Percentiles rank a stretch among this genome's conserved stretches.
Evolutionary conservation across 2,888 invertebrate species (phyloP).

Genomic region (Drosophila subquinaria): DNA sequence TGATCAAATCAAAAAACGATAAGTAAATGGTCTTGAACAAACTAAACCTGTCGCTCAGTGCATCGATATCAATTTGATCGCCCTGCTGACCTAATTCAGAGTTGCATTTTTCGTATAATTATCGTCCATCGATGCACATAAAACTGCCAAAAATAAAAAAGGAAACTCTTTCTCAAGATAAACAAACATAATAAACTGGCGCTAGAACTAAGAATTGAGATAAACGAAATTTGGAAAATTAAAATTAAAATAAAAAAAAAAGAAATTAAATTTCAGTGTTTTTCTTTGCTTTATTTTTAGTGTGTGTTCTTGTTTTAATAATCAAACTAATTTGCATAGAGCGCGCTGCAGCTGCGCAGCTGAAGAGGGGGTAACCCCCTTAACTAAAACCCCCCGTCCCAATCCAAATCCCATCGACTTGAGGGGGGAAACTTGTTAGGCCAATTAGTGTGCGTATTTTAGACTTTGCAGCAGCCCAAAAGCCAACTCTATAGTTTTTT

Average conservation of each 20-base stretch:
- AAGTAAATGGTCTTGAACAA: not conserved
- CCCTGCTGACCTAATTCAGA: constrained; percentile 38
- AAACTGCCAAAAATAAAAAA: constrained; percentile 42
- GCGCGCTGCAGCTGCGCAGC: constrained; percentile 24
- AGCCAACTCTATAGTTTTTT: constrained; percentile 16
- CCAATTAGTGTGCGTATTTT: constrained; percentile 72
- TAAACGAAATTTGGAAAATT: constrained; percentile 1
- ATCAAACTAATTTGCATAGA: constrained; percentile 64
- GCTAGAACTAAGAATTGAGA: constrained; percentile 25
- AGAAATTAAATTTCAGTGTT: constrained; percentile 51
- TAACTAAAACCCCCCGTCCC: not conserved
- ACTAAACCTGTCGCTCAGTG: not conserved
- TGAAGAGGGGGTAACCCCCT: constrained; percentile 6
- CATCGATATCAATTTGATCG: constrained; percentile 27
- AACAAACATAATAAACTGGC: constrained; percentile 30
- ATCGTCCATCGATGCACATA: constrained; percentile 43
- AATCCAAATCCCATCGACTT: not conserved
- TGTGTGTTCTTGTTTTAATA: constrained; percentile 42
- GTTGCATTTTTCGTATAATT: constrained; percentile 40
- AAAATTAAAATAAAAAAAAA: not conserved
- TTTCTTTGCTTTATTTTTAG: constrained; percentile 7
- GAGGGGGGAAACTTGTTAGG: constrained; percentile 64
- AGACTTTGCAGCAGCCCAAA: constrained; percentile 51
- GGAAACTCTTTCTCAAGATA: not conserved
- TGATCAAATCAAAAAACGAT: constrained; percentile 17